Evolutionary conservation across 1,140 invertebrate genomes (phyloP).

Genomic region (Pantala flavescens): DNA sequence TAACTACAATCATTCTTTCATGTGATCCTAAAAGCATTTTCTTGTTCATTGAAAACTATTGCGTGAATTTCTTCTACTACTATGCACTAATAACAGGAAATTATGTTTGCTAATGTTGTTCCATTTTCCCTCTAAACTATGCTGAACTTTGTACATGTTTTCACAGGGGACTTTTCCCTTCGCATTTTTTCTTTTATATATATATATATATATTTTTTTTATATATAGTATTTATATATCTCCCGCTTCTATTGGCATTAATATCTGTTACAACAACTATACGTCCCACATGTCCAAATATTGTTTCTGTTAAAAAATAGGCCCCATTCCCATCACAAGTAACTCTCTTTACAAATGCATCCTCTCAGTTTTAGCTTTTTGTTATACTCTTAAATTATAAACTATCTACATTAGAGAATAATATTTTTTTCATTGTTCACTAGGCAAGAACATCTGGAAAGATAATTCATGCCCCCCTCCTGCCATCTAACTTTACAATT

Average conservation of each 20-base stretch:
- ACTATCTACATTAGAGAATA: conserved; percentile 7
- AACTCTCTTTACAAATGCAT: conserved; percentile 10
- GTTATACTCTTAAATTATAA: not conserved
- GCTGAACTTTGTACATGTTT: conserved; percentile 6
- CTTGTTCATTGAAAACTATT: conserved; percentile 2
- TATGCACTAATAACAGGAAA: conserved; percentile 1
- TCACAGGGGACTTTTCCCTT: not conserved
- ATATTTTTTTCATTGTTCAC: conserved; percentile 4
- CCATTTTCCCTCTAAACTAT: conserved; percentile 1
- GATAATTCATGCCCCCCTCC: not conserved
- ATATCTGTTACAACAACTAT: conserved; percentile 10
- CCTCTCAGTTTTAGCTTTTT: not conserved
- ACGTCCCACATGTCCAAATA: not conserved
- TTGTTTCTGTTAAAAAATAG: conserved; percentile 8
- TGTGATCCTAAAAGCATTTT: conserved; percentile 1
- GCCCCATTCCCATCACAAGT: conserved; percentile 2
- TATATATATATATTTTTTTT: not conserved
- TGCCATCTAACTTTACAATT: not conserved
- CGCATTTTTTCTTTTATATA: not conserved
- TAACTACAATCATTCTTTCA: not conserved
- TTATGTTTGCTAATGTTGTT: conserved; percentile 1
- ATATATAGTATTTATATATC: conserved; percentile 11
- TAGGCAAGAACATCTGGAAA: not conserved
- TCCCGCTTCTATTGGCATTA: conserved; percentile 5
- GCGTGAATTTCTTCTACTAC: not conserved